Conservation (phyloP, 2,888 invertebrate species). For the Aleiodes testaceus region DNA sequence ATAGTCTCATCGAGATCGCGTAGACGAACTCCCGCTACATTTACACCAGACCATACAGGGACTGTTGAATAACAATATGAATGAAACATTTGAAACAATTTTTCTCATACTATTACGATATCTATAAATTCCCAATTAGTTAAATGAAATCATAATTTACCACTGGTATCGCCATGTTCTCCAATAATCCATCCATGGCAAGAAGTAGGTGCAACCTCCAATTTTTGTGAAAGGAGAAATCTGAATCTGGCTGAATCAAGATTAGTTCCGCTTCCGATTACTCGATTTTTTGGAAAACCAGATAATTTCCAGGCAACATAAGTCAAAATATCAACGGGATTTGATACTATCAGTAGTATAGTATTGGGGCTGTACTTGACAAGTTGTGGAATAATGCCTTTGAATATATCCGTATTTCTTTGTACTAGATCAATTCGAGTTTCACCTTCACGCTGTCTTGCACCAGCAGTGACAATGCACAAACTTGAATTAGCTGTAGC, state of each 20-base stretch:
- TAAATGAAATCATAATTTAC: slow-evolving; percentile 69
- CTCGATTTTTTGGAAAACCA: slow-evolving; percentile 88
- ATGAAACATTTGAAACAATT: neutral
- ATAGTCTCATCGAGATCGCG: slow-evolving; percentile 84
- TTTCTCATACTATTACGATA: no score
- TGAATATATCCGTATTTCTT: slow-evolving; percentile 91
- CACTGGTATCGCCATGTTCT: slow-evolving; percentile 93
- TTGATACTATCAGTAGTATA: slow-evolving; percentile 89
- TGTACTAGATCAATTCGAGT: slow-evolving; percentile 90
- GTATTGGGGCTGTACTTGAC: slow-evolving; percentile 90
- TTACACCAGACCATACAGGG: slow-evolving; percentile 95
- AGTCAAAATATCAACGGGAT: slow-evolving; percentile 94
- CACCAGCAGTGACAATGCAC: slow-evolving; percentile 93
- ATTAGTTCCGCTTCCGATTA: slow-evolving; percentile 95
- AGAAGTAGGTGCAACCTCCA: slow-evolving; percentile 87
- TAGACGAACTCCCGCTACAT: slow-evolving; percentile 90
- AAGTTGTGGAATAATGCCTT: slow-evolving; percentile 87
- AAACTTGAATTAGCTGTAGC: slow-evolving; percentile 86
- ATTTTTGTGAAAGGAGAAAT: slow-evolving; percentile 87
- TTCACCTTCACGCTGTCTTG: slow-evolving; percentile 92
- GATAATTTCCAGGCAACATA: slow-evolving; percentile 97
- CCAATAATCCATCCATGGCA: slow-evolving; percentile 96
- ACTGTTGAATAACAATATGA: slow-evolving; percentile 74
- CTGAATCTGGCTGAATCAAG: slow-evolving; percentile 94
- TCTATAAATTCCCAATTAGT: neutral